Base-by-base conservation (phyloP, 2,797 vertebrate species). In the Danio albolineatus region DNA sequence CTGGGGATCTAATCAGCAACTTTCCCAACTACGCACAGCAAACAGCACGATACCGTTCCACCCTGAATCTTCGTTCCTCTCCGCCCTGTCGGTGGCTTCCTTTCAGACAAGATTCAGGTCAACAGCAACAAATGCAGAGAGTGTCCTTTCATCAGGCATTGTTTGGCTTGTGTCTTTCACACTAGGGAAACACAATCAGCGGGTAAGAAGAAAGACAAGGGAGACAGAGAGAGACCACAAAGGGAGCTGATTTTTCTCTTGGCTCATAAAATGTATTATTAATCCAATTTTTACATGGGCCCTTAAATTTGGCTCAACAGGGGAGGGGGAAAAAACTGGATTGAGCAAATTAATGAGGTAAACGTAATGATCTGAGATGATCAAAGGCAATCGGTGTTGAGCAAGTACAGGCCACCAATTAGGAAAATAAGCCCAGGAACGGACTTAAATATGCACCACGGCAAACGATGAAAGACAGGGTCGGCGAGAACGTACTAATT, bases 291-390 rank as follows among this genome's bases (percentile, higher is more conserved):
- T 89, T 79, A 86, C 83, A 86, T 76, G 79, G 88, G 92, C 90
- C 88, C 90, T 90, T 90, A 87, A 77, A 89, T 86, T 84, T 69
- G 78, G 78, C 82, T 69, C 72, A 77, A 78, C 28, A 77, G 71
- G 54, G 67, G 64, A 65, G 76, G 61, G 43, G 39, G 71, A 65
- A 28, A 84, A 83, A 81, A 88, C 90, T 89, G 91, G 89, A 91
- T 90, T 84, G 88, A 89, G 90, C 82, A 91, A 92, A 93, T 94
- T 94, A 95, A 95, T 93, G 94, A 95, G 93, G 93, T 94, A 94
- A 94, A 94, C 84, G 93, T 95, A 94, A 94, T 94, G 93, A 95
- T 94, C 91, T 92, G 89, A 90, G 88, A 93, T 94, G 94, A 94
- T 95, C 94, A 95, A 95, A 95, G 93, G 88, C 92, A 92, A 94